These are phyloP conservation scores for Sympetrum striolatum DNA, from an alignment of 2,888 invertebrate species.

Conservation along the genomic window DNA sequence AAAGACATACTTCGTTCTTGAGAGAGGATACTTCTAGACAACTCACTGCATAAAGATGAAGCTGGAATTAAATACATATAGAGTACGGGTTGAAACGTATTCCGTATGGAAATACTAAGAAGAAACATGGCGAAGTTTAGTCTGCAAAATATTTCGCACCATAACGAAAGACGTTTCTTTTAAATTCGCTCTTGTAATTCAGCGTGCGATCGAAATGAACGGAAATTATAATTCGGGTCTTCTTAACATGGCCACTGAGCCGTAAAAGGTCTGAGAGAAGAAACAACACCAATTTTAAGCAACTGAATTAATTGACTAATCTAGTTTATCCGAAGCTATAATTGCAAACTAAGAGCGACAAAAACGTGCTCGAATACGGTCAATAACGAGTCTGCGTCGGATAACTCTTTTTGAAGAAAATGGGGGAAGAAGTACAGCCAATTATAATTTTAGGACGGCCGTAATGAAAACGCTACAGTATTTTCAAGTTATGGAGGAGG, in stretches of 20 bases:
- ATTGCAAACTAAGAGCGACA: not conserved
- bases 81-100: not conserved
- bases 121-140: not conserved
- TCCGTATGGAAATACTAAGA: not conserved
- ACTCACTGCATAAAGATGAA: conserved; percentile 36
- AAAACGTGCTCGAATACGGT: not conserved
- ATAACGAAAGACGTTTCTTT: not conserved
- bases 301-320: not conserved
- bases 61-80: conserved; percentile 32
- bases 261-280: not conserved
- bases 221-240: not conserved
- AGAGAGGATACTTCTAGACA: conserved; percentile 29
- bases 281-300: not conserved
- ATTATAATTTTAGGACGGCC: not conserved
- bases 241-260: not conserved
- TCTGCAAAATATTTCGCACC: not conserved
- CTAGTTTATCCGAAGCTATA: not conserved
- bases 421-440: not conserved
- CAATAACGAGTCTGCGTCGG: not conserved
- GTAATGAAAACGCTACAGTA: not conserved
- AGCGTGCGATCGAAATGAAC: not conserved
- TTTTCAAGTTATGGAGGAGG: not conserved
- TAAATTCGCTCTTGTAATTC: not conserved
- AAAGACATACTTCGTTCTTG: not conserved
- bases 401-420: not conserved